These are phyloP conservation scores for Patiria miniata DNA, from an alignment of 35 echinoderm and acorn worm species.

Conservation along the genomic window DNA sequence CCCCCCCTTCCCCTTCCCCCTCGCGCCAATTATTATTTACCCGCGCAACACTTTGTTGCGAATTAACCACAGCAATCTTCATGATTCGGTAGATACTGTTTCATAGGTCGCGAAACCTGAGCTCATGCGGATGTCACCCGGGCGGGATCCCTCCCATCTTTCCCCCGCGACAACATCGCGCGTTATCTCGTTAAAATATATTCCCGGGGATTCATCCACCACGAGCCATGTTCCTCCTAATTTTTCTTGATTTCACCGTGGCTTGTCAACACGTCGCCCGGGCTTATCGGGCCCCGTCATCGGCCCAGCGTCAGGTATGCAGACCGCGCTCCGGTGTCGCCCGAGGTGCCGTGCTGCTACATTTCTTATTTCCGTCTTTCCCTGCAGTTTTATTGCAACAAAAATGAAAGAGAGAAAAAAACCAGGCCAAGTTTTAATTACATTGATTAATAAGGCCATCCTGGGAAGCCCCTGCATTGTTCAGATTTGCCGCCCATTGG, in stretches of 20 bases:
- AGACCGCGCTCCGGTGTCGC: conserved; percentile 9
- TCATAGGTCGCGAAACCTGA: conserved; percentile 11
- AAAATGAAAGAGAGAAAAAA: background rate
- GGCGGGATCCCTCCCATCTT: background rate
- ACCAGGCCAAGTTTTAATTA: conserved; percentile 30
- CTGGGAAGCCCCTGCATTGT: background rate
- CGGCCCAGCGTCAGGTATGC: conserved; percentile 5
- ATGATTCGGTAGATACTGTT: conserved; percentile 29
- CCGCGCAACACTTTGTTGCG: background rate
- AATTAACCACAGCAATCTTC: conserved; percentile 4
- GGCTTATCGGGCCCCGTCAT: background rate
- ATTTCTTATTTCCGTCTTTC: background rate
- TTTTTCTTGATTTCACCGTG: background rate
- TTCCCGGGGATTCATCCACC: background rate
- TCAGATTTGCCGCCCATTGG: background rate
- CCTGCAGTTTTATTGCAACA: background rate
- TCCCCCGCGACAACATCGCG: background rate
- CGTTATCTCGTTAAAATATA: conserved; percentile 21
- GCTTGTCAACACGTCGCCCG: conserved; percentile 22
- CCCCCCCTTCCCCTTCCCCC: background rate
- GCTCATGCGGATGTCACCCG: background rate
- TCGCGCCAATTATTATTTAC: conserved; percentile 12
- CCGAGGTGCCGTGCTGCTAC: conserved; percentile 13
- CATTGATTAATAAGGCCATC: conserved; percentile 25
- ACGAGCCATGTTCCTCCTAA: too few species aligned